Conservation (phyloP, 2,113 vertebrate species). For the Recurvirostra avosetta region DNA sequence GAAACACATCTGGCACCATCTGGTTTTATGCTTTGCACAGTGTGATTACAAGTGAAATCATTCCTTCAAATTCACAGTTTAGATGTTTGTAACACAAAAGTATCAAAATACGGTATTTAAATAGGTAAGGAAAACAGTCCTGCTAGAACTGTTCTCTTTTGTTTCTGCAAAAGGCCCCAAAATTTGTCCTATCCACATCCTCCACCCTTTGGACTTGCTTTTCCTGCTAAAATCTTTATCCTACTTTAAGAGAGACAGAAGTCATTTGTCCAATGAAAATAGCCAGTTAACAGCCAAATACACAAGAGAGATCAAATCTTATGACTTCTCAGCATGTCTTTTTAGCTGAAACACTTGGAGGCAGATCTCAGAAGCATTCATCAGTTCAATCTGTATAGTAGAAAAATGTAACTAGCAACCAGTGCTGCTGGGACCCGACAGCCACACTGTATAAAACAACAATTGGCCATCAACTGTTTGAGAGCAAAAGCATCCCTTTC, state of each 20-base stretch:
- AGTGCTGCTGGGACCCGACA: background rate
- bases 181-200: background rate
- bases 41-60: background rate
- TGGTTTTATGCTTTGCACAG: background rate
- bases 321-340: background rate
- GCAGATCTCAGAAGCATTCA: background rate
- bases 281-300: background rate
- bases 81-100: background rate
- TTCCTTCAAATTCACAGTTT: background rate
- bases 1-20: background rate
- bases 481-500: background rate
- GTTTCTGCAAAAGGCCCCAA: background rate
- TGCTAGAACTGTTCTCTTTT: background rate
- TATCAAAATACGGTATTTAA: background rate
- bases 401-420: background rate
- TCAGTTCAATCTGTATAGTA: background rate
- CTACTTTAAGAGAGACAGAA: background rate
- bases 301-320: background rate
- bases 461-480: background rate
- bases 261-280: background rate
- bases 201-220: background rate
- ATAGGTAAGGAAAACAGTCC: background rate
- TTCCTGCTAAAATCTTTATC: background rate
- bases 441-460: background rate
- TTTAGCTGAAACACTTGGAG: background rate